Conservation (phyloP, 2,113 vertebrate species). For the Hippocampus barbouri region DNA sequence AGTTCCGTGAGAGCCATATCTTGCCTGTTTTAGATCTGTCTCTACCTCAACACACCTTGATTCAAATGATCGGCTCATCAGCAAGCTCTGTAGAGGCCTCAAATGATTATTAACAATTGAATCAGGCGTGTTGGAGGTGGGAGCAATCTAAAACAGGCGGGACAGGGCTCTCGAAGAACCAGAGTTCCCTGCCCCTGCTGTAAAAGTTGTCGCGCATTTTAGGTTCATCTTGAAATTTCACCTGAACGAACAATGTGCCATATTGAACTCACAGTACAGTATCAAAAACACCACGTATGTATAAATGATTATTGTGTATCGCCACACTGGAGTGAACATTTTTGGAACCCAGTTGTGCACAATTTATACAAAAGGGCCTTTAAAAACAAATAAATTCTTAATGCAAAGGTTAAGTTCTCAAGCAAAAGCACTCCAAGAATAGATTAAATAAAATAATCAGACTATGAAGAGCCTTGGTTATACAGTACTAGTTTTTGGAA, state of each 20-base stretch:
- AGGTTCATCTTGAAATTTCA: background rate
- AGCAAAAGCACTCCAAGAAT: background rate
- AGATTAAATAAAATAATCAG: background rate
- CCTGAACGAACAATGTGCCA: background rate
- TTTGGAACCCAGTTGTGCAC: background rate
- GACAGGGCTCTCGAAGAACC: too few species aligned
- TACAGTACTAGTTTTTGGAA: background rate
- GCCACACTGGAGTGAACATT: background rate
- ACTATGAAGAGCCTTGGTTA: background rate
- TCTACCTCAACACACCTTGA: too few species aligned
- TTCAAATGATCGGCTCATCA: too few species aligned
- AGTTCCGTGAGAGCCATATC: too few species aligned
- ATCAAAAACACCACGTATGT: background rate
- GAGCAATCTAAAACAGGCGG: too few species aligned
- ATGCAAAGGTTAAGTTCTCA: background rate
- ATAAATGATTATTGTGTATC: background rate
- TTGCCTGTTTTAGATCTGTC: too few species aligned
- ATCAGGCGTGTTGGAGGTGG: too few species aligned
- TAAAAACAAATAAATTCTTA: background rate
- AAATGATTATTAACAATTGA: too few species aligned
- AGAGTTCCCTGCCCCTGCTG: too few species aligned
- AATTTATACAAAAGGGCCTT: background rate
- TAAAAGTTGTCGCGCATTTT: background rate
- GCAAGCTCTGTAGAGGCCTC: too few species aligned
- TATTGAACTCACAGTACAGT: background rate